Evolutionary conservation across 1,140 invertebrate genomes (phyloP).

Genomic region (Drosophila orosa): DNA sequence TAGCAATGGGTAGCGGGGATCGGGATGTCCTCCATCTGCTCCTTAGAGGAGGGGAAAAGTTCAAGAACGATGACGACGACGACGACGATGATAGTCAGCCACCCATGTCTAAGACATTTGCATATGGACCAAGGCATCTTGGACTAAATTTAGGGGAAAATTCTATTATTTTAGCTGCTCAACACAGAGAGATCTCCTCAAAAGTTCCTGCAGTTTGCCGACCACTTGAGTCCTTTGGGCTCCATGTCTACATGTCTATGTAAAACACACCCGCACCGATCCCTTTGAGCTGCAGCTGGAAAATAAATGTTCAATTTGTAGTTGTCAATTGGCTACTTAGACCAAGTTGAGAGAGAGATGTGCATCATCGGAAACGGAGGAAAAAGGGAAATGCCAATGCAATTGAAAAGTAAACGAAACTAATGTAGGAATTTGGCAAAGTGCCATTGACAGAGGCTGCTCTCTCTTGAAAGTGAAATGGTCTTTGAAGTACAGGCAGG

Average conservation of each 20-base stretch:
- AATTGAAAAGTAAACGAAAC: conserved; percentile 57
- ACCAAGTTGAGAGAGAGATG: conserved; percentile 11
- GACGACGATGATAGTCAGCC: conserved; percentile 27
- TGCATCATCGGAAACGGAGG: conserved; percentile 4
- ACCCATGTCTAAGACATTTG: conserved; percentile 50
- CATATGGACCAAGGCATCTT: conserved; percentile 47
- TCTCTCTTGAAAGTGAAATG: conserved; percentile 8
- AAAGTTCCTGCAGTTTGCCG: conserved; percentile 23
- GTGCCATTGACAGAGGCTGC: conserved; percentile 25
- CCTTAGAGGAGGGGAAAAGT: conserved; percentile 31
- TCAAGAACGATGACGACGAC: conserved; percentile 36
- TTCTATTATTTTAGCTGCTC: conserved; percentile 78
- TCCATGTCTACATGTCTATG: conserved; percentile 24
- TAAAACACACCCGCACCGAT: conserved; percentile 46
- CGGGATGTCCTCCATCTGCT: not conserved
- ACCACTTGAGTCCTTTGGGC: conserved; percentile 33
- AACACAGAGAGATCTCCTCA: conserved; percentile 35
- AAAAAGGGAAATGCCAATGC: conserved; percentile 18
- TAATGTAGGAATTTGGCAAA: conserved; percentile 48
- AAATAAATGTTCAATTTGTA: conserved; percentile 66
- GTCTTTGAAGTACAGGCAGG: not conserved
- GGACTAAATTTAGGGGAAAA: conserved; percentile 75
- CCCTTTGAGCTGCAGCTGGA: conserved; percentile 35
- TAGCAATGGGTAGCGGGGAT: conserved; percentile 10
- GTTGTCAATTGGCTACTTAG: conserved; percentile 60